phyloP scores from a whole-genome alignment of 2,113 vertebrate species.

The Perca fluviatilis region DNA sequence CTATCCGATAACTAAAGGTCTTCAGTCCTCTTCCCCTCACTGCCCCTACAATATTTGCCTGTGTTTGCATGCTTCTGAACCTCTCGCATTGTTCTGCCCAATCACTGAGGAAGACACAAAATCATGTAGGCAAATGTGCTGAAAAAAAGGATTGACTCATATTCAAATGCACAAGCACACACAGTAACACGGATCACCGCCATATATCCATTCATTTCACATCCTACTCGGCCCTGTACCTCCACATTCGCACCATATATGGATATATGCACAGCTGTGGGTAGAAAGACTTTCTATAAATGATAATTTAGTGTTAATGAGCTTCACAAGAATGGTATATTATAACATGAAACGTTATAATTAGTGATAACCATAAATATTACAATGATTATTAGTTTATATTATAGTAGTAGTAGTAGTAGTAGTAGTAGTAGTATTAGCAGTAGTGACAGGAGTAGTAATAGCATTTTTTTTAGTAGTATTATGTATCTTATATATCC shows the following conservation, averaged over 20 bases:
- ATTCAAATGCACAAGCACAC: slow-evolving; percentile 73
- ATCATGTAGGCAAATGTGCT: slow-evolving; percentile 79
- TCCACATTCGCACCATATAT: slow-evolving; percentile 41
- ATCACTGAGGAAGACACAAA: slow-evolving; percentile 68
- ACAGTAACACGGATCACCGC: slow-evolving; percentile 29
- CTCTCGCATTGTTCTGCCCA: slow-evolving; percentile 57
- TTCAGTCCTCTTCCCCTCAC: slow-evolving; percentile 19
- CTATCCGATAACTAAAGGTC: slow-evolving; percentile 26
- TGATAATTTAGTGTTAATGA: neutral
- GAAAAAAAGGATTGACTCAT: slow-evolving; percentile 51
- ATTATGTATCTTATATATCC: neutral
- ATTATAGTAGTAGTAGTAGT: neutral
- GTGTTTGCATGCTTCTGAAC: slow-evolving; percentile 81
- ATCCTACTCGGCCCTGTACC: neutral
- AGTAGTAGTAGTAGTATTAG: neutral
- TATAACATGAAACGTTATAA: neutral
- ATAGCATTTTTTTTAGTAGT: neutral
- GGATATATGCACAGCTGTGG: slow-evolving; percentile 15
- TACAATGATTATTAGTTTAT: neutral
- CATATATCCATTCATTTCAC: slow-evolving; percentile 1
- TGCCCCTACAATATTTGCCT: slow-evolving; percentile 75
- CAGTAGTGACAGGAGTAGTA: neutral
- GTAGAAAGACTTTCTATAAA: slow-evolving; percentile 33
- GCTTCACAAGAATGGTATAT: neutral
- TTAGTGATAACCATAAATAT: neutral